Evolutionary conservation across 2,888 invertebrate species (phyloP).

Genomic region (Leptodirus hochenwartii): DNA sequence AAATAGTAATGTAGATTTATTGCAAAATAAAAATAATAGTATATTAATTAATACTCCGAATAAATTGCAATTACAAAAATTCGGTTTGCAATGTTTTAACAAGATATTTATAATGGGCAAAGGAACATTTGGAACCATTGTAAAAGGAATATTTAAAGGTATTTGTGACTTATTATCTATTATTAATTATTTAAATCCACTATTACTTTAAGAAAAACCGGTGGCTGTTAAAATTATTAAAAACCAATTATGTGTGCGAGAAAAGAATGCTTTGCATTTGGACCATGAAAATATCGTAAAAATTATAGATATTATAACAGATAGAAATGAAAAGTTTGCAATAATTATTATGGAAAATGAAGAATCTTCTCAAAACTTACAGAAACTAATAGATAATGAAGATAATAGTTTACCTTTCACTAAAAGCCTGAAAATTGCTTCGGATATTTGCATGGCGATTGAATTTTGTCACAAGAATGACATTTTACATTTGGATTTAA

Average conservation of each 20-base stretch:
- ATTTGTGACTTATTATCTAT: constrained; percentile 7
- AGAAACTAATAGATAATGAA: constrained; percentile 17
- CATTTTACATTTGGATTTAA: constrained; percentile 24
- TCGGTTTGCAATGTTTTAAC: constrained; percentile 16
- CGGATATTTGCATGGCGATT: constrained; percentile 20
- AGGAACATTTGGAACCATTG: constrained; percentile 24
- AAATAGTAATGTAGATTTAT: no score
- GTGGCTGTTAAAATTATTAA: constrained; percentile 23
- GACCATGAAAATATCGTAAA: constrained; percentile 20
- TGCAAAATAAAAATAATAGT: constrained; percentile 8
- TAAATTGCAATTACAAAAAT: constrained; percentile 17
- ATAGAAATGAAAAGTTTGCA: constrained; percentile 15
- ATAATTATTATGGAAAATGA: constrained; percentile 23
- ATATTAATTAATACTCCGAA: constrained; percentile 17
- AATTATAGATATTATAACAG: constrained; percentile 18
- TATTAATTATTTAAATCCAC: constrained; percentile 1
- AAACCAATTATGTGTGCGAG: constrained; percentile 14
- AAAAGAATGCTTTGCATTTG: constrained; percentile 18
- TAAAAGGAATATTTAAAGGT: constrained; percentile 22
- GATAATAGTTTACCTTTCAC: constrained; percentile 8
- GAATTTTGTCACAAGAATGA: constrained; percentile 19
- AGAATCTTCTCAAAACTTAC: constrained; percentile 16
- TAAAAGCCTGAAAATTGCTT: constrained; percentile 13
- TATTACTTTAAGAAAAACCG: constrained; percentile 15
- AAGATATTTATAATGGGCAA: constrained; percentile 19